Evolutionary conservation across 2,113 vertebrate species (phyloP).

Genomic region (Corythornis madagascariensis): DNA sequence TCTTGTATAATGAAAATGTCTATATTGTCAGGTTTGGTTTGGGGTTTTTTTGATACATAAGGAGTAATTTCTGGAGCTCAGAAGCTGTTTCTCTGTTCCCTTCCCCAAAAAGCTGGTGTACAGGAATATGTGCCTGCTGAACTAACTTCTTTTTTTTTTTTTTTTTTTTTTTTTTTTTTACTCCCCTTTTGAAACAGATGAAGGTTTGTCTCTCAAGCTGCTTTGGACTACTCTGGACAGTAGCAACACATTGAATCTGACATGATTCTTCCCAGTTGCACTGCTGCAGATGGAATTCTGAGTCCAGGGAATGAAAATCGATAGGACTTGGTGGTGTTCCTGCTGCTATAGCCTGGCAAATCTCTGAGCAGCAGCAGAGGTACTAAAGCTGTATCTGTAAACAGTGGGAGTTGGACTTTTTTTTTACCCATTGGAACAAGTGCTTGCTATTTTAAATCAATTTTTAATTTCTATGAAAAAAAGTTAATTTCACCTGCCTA

Average conservation of each 20-base stretch:
- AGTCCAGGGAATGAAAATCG: not conserved
- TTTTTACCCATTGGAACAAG: not conserved
- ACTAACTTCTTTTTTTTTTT: not conserved
- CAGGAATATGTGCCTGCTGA: not conserved
- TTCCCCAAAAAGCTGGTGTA: not conserved
- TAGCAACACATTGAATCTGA: not conserved
- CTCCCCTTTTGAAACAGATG: not conserved
- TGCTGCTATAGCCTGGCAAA: not conserved
- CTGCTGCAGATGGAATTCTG: constrained; percentile 7
- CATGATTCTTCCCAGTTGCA: not conserved
- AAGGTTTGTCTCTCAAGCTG: not conserved
- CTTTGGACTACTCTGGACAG: not conserved
- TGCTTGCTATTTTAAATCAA: not conserved
- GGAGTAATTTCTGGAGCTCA: not conserved
- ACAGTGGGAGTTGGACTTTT: not conserved
- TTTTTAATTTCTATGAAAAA: not conserved
- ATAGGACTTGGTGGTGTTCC: not conserved
- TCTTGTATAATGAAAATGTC: not conserved
- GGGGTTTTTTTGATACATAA: not conserved
- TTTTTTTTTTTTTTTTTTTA: fast-evolving
- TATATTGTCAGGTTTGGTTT: not conserved
- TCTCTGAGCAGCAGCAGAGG: not conserved
- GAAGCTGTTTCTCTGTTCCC: not conserved
- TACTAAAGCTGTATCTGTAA: not conserved
- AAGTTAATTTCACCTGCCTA: not conserved